Conservation (phyloP, 2,888 invertebrate genomes). For the Scaptomyza parva region DNA sequence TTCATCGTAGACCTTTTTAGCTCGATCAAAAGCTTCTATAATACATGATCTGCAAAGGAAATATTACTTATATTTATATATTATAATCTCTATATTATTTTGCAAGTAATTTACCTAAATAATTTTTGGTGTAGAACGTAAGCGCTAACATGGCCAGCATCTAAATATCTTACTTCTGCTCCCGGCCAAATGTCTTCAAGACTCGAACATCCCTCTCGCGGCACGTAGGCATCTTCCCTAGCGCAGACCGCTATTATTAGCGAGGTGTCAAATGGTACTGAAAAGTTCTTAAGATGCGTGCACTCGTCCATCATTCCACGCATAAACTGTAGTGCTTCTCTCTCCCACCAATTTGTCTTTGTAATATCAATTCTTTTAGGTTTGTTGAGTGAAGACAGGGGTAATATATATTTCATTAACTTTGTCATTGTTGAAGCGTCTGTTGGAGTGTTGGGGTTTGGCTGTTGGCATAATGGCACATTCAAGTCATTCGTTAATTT, state of each 20-base stretch:
- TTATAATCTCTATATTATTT: background rate
- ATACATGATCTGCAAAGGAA: conserved; percentile 88
- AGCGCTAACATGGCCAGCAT: conserved; percentile 95
- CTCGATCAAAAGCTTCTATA: conserved; percentile 90
- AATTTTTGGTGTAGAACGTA: conserved; percentile 94
- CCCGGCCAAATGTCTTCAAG: conserved; percentile 97
- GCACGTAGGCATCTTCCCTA: conserved; percentile 95
- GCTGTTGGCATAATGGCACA: conserved; percentile 8
- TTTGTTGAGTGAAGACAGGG: conserved; percentile 53
- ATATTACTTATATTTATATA: background rate
- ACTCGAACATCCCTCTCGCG: conserved; percentile 92
- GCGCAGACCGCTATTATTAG: conserved; percentile 96
- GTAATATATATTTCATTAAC: conserved; percentile 83
- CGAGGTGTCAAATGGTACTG: conserved; percentile 93
- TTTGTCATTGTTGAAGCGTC: conserved; percentile 80
- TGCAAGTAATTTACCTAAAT: conserved; percentile 89
- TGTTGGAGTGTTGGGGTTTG: conserved; percentile 3
- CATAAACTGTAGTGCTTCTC: conserved; percentile 96
- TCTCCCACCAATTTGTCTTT: conserved; percentile 89
- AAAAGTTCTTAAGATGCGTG: conserved; percentile 97
- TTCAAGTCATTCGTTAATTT: conserved; percentile 33
- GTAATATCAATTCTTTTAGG: conserved; percentile 86
- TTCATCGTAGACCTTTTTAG: conserved; percentile 86
- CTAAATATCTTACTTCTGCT: conserved; percentile 93
- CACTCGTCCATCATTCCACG: conserved; percentile 99